Conservation (phyloP, 2,888 invertebrate species). For the Ophion obscuratus region DNA sequence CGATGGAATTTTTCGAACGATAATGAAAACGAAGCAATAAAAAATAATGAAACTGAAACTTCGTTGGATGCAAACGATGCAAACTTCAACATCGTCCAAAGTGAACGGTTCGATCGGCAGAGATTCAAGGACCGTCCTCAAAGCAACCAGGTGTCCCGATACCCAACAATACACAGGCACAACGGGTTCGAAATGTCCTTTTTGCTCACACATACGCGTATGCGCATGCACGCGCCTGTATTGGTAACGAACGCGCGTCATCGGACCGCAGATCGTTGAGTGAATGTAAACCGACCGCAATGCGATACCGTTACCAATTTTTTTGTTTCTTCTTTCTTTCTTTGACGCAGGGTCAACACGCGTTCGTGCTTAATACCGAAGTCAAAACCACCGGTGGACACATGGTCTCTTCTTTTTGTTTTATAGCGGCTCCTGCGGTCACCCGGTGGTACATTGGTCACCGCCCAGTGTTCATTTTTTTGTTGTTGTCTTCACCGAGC, state of each 20-base stretch:
- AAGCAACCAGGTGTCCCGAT: too few relatives aligned
- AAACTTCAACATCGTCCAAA: too few relatives aligned
- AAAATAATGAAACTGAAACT: too few relatives aligned
- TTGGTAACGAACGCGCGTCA: slow-evolving; percentile 68
- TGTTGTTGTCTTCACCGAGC: background rate
- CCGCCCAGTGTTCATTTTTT: slow-evolving; percentile 22
- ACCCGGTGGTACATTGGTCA: slow-evolving; percentile 37
- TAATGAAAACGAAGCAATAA: too few relatives aligned
- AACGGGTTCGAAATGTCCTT: background rate
- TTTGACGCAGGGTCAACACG: slow-evolving; percentile 62
- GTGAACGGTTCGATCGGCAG: too few relatives aligned
- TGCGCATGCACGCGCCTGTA: slow-evolving; percentile 1
- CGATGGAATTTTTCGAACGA: too few relatives aligned
- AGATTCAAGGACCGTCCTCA: too few relatives aligned
- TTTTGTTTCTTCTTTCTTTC: slow-evolving; percentile 67
- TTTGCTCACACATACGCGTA: background rate
- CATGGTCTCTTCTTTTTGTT: slow-evolving; percentile 4
- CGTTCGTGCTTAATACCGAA: slow-evolving; percentile 59
- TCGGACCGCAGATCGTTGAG: slow-evolving; percentile 65
- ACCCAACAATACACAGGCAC: too few relatives aligned
- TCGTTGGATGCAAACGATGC: too few relatives aligned
- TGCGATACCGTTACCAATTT: slow-evolving; percentile 79
- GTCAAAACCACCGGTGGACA: slow-evolving; percentile 51
- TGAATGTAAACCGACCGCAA: slow-evolving; percentile 77
- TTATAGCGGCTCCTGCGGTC: slow-evolving; percentile 25